Conservation (phyloP, 2,113 vertebrate genomes). For the Okapia johnstoni region DNA sequence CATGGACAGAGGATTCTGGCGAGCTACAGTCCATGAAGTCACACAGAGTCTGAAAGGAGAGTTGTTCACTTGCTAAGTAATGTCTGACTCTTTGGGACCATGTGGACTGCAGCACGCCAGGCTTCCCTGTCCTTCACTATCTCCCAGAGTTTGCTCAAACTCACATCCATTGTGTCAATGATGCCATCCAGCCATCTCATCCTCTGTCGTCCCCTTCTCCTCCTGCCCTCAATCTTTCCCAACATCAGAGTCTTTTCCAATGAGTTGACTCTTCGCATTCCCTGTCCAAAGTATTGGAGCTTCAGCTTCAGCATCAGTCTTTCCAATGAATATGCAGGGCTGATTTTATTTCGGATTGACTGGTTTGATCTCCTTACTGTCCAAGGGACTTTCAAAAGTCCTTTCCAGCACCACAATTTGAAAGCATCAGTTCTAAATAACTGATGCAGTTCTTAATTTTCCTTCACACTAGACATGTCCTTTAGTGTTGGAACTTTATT, state of each 20-base stretch:
- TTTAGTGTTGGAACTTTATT: not conserved
- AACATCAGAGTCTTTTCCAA: not conserved
- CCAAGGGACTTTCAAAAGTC: not conserved
- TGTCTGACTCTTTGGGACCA: not conserved
- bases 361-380: not conserved
- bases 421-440: not conserved
- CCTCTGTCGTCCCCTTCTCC: not conserved
- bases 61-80: not conserved
- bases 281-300: not conserved
- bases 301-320: not conserved
- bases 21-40: not conserved
- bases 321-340: not conserved
- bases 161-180: not conserved
- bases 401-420: not conserved
- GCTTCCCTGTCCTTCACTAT: not conserved
- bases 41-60: not conserved
- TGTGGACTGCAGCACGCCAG: not conserved
- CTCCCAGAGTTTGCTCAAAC: not conserved
- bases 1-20: not conserved
- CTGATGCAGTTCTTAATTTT: not conserved
- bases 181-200: not conserved
- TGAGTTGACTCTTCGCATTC: not conserved
- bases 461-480: fast-evolving
- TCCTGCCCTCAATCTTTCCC: not conserved
- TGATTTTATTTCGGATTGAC: not conserved